Base-by-base conservation (phyloP, 2,888 invertebrate species). In the Heliconius sara region DNA sequence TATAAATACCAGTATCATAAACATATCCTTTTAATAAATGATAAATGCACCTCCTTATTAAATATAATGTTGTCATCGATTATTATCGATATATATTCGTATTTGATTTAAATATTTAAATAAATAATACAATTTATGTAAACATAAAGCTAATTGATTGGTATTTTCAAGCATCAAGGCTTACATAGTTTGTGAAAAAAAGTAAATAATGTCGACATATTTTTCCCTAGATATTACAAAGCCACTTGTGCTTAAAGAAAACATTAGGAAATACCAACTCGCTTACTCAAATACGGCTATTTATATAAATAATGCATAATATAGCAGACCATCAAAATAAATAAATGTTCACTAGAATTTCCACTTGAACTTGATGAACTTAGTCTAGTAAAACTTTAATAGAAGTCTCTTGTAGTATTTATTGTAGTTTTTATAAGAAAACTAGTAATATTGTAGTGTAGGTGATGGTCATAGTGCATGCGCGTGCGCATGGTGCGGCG, bases 381-480 rank as follows among this genome's bases (percentile, higher is more conserved):
- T 57, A 73, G n/a, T 22, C n/a, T 57, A 57, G 72, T 57, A 57
- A 27, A 60, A 30, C 22, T 73, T 73, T 30, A 57, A 57, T 57
- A 72, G 12, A 73, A 73, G 73, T 73, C 52, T 57, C 57, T 73
- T n/a, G 22, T 34, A 34, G 57, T 73, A 57, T 7, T 43, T 25
- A 43, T 43, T n/a, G 7, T 39, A 9, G 16, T 43, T 70, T 70
- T 60, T 43, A n/a, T 27, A 25, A 2, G 16, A 70, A 43, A 25
- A n/a, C 70, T 70, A 47, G 39, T 47, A 39, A 25, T 47, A 70
- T 25, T 16, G 25, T 19, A 25, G 25, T 70, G 43, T 47, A 9
- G 43, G 43, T 16, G 7, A 43, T 70, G 83, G 94, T 94, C 95
- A 94, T 87, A 94, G 94, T 77, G 95, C 94, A 81, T 93, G 94